Conservation (phyloP, 2,113 vertebrate species). For the Cyanistes caeruleus region DNA sequence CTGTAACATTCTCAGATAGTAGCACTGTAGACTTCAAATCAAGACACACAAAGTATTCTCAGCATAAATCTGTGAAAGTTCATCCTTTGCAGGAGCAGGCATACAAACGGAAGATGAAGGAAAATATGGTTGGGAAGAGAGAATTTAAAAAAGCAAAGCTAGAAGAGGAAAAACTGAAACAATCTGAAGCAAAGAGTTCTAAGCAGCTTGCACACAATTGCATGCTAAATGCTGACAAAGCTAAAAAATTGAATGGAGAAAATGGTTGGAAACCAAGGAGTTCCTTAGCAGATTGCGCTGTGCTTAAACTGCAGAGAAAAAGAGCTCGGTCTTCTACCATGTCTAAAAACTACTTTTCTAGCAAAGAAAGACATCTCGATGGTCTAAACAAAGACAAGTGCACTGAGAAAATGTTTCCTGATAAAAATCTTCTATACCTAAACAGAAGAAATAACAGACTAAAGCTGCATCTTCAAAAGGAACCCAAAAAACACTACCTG, state of each 20-base stretch:
- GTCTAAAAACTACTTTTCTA: constrained; percentile 11
- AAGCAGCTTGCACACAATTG: background rate
- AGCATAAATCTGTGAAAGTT: constrained; percentile 12
- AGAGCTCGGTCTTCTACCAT: constrained; percentile 13
- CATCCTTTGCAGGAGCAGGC: constrained; percentile 52
- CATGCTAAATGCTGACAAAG: background rate
- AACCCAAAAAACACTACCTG: constrained; percentile 75
- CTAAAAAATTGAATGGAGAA: constrained; percentile 17
- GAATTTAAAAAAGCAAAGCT: constrained; percentile 12
- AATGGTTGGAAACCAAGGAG: constrained; percentile 24
- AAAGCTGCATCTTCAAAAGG: constrained; percentile 47
- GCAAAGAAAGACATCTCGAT: background rate
- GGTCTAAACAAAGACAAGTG: constrained; percentile 32
- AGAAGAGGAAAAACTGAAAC: constrained; percentile 7
- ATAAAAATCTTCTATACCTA: constrained; percentile 40
- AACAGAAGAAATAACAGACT: constrained; percentile 41
- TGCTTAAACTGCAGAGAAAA: constrained; percentile 12
- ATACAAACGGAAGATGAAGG: constrained; percentile 55
- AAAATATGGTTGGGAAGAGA: background rate
- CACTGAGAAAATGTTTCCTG: constrained; percentile 39
- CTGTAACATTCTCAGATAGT: background rate
- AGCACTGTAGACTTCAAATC: background rate
- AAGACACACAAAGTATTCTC: background rate
- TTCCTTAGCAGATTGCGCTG: constrained; percentile 1
- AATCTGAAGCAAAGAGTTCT: background rate